Percentiles rank a stretch among this genome's conserved stretches.
phyloP scores from a whole-genome alignment of 1,140 invertebrate genomes.

The Lasioglossum baleicum region DNA sequence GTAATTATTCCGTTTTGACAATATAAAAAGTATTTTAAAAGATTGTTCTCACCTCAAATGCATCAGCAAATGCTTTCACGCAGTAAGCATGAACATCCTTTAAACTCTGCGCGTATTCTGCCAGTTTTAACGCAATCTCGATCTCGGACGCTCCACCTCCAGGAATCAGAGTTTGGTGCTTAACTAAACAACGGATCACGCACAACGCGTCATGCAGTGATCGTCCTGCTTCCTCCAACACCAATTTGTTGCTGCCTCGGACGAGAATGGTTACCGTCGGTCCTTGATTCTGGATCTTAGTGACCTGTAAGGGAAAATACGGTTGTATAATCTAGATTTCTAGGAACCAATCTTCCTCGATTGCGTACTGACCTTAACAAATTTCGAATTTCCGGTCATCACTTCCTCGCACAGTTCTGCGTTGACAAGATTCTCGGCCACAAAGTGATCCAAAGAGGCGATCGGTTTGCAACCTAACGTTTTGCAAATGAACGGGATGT shows the following conservation, averaged over 20 bases:
- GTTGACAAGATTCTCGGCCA: constrained; percentile 92
- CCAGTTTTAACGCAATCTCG: constrained; percentile 93
- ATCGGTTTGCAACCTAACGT: constrained; percentile 96
- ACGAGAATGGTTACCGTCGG: constrained; percentile 96
- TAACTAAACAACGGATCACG: constrained; percentile 97
- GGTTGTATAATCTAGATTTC: background rate
- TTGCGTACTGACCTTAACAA: constrained; percentile 89
- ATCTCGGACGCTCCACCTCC: constrained; percentile 99
- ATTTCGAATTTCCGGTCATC: constrained; percentile 92
- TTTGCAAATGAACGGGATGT: constrained; percentile 98
- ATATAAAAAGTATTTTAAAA: constrained; percentile 14
- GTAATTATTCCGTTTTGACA: background rate
- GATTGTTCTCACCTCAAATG: constrained; percentile 88
- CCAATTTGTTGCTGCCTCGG: constrained; percentile 98
- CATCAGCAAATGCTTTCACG: constrained; percentile 95
- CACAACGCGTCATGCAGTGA: constrained; percentile 99
- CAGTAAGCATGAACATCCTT: constrained; percentile 97
- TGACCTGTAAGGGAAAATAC: constrained; percentile 82
- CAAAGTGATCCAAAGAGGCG: constrained; percentile 98
- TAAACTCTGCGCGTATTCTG: constrained; percentile 89
- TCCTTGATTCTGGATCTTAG: constrained; percentile 93
- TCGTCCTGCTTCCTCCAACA: constrained; percentile 96
- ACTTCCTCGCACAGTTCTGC: constrained; percentile 98
- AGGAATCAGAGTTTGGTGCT: constrained; percentile 93
- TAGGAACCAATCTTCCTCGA: background rate